Base-by-base conservation (phyloP, 2,888 invertebrate genomes). In the Caenorhabditis sinica region DNA sequence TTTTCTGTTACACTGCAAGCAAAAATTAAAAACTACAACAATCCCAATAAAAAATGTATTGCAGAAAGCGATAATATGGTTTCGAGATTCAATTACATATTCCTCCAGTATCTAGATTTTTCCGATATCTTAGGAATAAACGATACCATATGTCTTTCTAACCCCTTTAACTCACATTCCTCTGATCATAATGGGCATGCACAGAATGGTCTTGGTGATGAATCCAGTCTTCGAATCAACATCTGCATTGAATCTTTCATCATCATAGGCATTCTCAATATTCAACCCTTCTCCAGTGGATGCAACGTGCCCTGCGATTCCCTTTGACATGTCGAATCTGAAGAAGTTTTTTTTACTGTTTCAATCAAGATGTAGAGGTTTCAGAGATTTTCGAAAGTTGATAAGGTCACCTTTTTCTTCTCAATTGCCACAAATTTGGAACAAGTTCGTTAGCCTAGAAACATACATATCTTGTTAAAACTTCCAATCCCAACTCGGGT, bases 101-200 rank as follows among this genome's bases (percentile, higher is more conserved):
- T n/a, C n/a, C n/a, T n/a, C n/a, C n/a, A n/a, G n/a, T n/a, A n/a
- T n/a, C n/a, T 36, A 36, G 4, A 36, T 9, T 36, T 36, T 36
- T 36, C 33, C 33, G 33, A 36, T 36, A 36, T 36, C 33, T 25
- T 40, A 45, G 28, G 9, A 15, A n/a, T n/a, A n/a, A n/a, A 43
- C 58, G 17, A 33, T 23, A 33, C 23, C n/a, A n/a, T n/a, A n/a
- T n/a, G n/a, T 23, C 9, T 36, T 4, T 20, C 5, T 1, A 25
- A 17, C 13, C 20, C 8, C 25, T 25, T 23, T 23, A 25, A 81
- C 81, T 80, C 43, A 88, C 88, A 71, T 30, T 33, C 75, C 77
- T 80, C 96, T 94, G 23, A 96, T 96, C 93, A 95, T 96, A 56
- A 96, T 95, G 0, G 96, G 96, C 96, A 96, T 96, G 93, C 96